Conservation (phyloP, 1,140 invertebrate species). For the Heliconius nattereri region DNA sequence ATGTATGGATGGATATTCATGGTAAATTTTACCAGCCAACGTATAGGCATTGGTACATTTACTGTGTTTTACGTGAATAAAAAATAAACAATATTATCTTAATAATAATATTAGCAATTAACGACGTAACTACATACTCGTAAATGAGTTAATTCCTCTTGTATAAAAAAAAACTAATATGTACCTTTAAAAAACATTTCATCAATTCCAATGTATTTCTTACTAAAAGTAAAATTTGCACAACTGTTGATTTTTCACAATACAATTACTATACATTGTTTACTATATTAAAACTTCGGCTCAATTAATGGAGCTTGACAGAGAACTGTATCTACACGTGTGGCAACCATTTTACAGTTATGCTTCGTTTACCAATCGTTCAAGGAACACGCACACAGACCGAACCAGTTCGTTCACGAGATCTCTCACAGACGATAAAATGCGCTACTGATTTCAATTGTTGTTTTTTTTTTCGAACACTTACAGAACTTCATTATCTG, state of each 20-base stretch:
- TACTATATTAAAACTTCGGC: neutral
- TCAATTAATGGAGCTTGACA: constrained; percentile 4
- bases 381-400: constrained; percentile 46
- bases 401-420: constrained; percentile 37
- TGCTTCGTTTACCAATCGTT: constrained; percentile 63
- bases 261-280: neutral
- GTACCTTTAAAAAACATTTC: no score
- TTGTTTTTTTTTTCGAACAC: constrained; percentile 46
- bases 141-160: no score
- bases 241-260: neutral
- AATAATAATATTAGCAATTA: no score
- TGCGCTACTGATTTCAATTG: constrained; percentile 40
- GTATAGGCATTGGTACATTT: no score
- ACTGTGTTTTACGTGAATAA: no score
- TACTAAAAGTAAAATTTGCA: neutral
- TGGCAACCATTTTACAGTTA: constrained; percentile 55
- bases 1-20: neutral
- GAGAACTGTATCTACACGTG: constrained; percentile 40
- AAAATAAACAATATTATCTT: no score
- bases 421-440: constrained; percentile 30
- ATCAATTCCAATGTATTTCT: no score
- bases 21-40: neutral
- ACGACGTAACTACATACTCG: no score
- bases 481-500: constrained; percentile 57
- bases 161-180: no score